Conservation (phyloP, 1,140 invertebrate genomes). For the Dendroctonus valens region DNA sequence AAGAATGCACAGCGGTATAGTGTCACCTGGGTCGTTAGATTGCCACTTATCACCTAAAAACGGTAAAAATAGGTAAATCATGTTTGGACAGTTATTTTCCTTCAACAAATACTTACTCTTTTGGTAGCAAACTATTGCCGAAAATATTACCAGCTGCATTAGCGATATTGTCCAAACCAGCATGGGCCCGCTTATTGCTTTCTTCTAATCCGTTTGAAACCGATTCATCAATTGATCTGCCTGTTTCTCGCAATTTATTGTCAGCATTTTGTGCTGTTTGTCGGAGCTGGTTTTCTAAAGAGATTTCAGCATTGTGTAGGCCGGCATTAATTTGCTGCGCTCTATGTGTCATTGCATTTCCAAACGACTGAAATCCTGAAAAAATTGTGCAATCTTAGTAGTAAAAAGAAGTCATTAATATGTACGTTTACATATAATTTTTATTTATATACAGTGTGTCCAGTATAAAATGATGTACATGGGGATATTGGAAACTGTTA, state of each 20-base stretch:
- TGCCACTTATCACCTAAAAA: background rate
- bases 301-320: slow-evolving; percentile 34
- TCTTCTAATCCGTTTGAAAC: slow-evolving; percentile 34
- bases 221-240: slow-evolving; percentile 28
- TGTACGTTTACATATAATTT: no score
- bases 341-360: slow-evolving; percentile 25
- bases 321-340: slow-evolving; percentile 32
- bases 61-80: background rate
- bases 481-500: no score
- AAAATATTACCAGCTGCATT: slow-evolving; percentile 36
- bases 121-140: slow-evolving; percentile 31
- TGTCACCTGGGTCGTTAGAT: background rate
- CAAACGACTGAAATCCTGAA: slow-evolving; percentile 26
- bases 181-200: slow-evolving; percentile 37
- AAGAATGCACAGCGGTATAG: background rate
- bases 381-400: slow-evolving; percentile 7
- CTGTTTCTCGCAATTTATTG: slow-evolving; percentile 37
- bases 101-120: slow-evolving; percentile 30
- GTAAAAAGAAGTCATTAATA: background rate
- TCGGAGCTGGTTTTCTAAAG: slow-evolving; percentile 33
- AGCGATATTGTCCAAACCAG: slow-evolving; percentile 35
- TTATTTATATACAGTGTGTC: no score
- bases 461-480: no score
- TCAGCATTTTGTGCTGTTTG: slow-evolving; percentile 31
- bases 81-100: no score